These are phyloP conservation scores for Xiphydria camelus DNA, from an alignment of 2,888 invertebrate genomes.

Conservation along the genomic window DNA sequence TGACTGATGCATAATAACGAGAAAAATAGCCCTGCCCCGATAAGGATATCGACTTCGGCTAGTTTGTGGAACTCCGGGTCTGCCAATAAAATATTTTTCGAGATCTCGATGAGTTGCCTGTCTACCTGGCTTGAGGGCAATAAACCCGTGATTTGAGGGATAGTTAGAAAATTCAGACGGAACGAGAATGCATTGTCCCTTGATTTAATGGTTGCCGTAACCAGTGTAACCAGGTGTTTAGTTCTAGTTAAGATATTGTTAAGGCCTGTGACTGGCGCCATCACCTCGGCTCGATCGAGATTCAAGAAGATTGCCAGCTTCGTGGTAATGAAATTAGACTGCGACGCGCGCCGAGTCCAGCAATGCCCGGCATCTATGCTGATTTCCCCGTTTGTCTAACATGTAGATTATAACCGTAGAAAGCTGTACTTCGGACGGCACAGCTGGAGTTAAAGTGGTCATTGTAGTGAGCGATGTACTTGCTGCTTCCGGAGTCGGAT, in stretches of 20 bases:
- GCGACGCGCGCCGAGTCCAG: no score
- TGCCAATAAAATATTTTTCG: background rate
- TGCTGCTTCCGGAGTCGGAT: no score
- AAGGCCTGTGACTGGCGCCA: conserved; percentile 3
- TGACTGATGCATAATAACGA: conserved; percentile 8
- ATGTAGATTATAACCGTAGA: no score
- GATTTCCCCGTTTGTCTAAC: no score
- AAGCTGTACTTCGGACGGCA: no score
- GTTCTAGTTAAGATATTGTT: conserved; percentile 6
- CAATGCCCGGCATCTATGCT: no score
- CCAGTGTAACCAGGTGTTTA: background rate
- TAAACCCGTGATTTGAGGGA: conserved; percentile 5
- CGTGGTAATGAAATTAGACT: conserved; percentile 15
- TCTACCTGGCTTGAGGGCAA: background rate
- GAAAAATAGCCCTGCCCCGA: conserved; percentile 12
- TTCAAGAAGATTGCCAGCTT: background rate
- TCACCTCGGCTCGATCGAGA: background rate
- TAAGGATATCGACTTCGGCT: no score
- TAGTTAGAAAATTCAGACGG: conserved; percentile 6
- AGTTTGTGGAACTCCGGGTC: background rate
- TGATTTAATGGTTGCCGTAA: conserved; percentile 2
- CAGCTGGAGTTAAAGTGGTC: no score
- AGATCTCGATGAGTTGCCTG: background rate
- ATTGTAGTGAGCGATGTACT: no score
- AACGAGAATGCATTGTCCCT: conserved; percentile 6